Percentiles rank a stretch among this genome's conserved stretches.
Conservation (phyloP, 2,113 vertebrate species). For the Barnardius zonarius region DNA sequence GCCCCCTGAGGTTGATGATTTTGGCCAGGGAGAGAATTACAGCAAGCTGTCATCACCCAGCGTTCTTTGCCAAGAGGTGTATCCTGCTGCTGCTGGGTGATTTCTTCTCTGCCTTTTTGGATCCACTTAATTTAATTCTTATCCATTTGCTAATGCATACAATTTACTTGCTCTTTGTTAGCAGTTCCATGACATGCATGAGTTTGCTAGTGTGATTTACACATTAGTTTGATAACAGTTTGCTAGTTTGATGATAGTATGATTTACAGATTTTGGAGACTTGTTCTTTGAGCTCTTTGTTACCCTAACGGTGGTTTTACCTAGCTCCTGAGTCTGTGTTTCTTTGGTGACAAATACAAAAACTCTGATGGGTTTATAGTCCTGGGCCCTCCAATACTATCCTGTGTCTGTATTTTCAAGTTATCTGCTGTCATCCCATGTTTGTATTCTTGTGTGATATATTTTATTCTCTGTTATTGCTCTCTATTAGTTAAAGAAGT, state of each 20-base stretch:
- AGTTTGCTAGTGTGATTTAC: neutral
- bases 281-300: neutral
- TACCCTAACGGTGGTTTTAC: neutral
- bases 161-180: neutral
- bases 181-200: neutral
- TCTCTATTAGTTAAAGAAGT: neutral
- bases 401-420: neutral
- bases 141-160: neutral
- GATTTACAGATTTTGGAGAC: neutral
- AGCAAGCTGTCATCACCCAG: neutral
- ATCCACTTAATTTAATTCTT: neutral
- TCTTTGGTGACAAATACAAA: neutral
- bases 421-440: neutral
- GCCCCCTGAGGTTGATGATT: neutral
- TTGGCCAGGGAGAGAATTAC: neutral
- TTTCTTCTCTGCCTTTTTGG: neutral
- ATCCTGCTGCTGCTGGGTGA: neutral
- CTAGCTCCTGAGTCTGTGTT: neutral
- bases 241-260: neutral
- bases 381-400: neutral
- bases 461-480: neutral
- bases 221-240: neutral
- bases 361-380: neutral
- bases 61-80: neutral
- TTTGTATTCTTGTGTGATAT: neutral